Base-by-base conservation (phyloP, 2,888 invertebrate genomes). In the Poecilus cupreus region DNA sequence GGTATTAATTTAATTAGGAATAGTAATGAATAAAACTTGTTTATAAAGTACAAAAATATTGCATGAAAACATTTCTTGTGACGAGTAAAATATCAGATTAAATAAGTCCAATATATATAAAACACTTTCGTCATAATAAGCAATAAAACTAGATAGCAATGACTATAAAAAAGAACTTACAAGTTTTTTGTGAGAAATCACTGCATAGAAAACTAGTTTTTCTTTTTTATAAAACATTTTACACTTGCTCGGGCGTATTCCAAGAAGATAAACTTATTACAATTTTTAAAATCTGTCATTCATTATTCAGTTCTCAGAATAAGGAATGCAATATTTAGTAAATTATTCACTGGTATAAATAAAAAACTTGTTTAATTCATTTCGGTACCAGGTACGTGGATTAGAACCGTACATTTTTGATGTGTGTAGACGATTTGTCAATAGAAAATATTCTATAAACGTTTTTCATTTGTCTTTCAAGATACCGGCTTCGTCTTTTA, bases 191-290 rank as follows among this genome's bases (percentile, higher is more conserved):
- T 16, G 26, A 46, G 5, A 46, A 32, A 26, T 57, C 22, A 22
- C 20, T 57, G 57, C 57, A 57, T 57, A 22, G 57, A 60, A 54
- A 68, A 68, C 64, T 37, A 37, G 64, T 68, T 68, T 68, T 68
- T 68, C 11, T 68, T n/a, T n/a, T n/a, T 3, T 3, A 32, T 32
- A 13, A 60, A 60, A 60, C 60, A 32, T 60, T 43, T 24, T 8
- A 37, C 39, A 37, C 16, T 37, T 39, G 24, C 18, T 13, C 46
- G 24, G 60, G 26, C 26, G 60, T 60, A 26, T 60, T 60, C 60
- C 3, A 3, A 60, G 60, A 60, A 26, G 60, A 60, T 60, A 60
- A 60, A 24, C 51, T 46, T 54, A 54, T 54, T 54, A 54, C 20
- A 54, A 54, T 54, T 13, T 60, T 46, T 11, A 46, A 46, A 46